These are phyloP conservation scores for Poecilia velifera DNA, from an alignment of 2,797 vertebrate genomes.

Conservation along the genomic window DNA sequence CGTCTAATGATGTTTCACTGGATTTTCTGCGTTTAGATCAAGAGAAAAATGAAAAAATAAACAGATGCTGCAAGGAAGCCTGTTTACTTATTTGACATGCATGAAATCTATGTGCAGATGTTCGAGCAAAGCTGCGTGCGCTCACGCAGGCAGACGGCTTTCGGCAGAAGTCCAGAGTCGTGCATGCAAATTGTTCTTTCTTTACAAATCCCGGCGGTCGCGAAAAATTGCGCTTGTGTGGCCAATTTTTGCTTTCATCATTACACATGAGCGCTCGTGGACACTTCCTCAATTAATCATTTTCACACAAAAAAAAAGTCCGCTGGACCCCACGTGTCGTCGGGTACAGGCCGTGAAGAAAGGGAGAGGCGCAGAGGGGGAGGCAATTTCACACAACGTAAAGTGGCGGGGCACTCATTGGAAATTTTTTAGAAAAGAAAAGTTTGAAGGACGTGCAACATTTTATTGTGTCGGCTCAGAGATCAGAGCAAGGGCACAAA, in stretches of 20 bases:
- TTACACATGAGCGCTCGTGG: neutral
- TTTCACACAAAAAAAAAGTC: neutral
- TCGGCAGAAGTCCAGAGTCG: neutral
- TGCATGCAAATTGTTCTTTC: neutral
- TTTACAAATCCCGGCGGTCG: neutral
- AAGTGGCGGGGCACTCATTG: neutral
- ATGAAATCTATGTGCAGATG: constrained; percentile 6
- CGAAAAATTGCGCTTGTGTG: neutral
- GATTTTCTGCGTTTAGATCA: constrained; percentile 11
- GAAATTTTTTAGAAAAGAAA: neutral
- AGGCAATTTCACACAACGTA: constrained; percentile 7
- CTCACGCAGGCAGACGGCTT: neutral
- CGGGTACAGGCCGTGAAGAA: neutral
- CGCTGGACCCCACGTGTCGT: neutral
- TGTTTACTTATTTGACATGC: constrained; percentile 10
- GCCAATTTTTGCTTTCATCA: neutral
- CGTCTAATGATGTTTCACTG: constrained; percentile 17
- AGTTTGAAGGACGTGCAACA: neutral
- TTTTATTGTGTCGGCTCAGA: neutral
- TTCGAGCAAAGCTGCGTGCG: neutral
- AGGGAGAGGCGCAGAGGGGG: neutral
- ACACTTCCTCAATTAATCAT: constrained; percentile 6
- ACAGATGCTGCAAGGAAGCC: constrained; percentile 4
- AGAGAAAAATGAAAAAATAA: constrained; percentile 9
- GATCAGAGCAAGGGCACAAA: neutral